These are phyloP conservation scores for Acrobasis suavella DNA, from an alignment of 2,888 invertebrate genomes.

Conservation along the genomic window DNA sequence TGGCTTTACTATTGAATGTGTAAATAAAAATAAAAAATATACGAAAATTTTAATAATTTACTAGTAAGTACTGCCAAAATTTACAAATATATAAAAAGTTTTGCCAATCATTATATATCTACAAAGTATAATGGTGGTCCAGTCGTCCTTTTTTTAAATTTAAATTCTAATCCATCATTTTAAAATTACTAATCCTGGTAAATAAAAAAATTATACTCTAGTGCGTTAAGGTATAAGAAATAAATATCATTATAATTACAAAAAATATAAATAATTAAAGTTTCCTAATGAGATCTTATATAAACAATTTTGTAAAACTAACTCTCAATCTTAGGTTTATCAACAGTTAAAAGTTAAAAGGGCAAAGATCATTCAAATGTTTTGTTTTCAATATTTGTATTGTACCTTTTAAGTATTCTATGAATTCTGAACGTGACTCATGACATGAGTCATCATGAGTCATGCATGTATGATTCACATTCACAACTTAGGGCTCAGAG, in stretches of 20 bases:
- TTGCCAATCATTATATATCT: neutral
- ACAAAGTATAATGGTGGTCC: neutral
- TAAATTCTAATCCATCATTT: neutral
- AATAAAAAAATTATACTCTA: neutral
- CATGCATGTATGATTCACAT: too few species aligned
- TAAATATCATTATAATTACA: too few species aligned
- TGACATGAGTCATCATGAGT: too few species aligned
- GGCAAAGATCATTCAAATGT: too few species aligned
- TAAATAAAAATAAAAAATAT: neutral
- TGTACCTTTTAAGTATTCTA: too few species aligned
- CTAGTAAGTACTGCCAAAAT: conserved; percentile 1
- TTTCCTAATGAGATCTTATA: neutral
- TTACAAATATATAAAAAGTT: neutral
- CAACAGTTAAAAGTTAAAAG: neutral
- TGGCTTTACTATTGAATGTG: neutral
- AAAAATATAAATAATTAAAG: neutral
- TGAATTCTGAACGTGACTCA: too few species aligned
- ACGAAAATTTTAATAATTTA: neutral
- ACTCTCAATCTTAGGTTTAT: neutral
- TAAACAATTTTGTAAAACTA: neutral
- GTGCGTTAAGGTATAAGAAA: neutral
- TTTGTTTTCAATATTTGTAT: too few species aligned
- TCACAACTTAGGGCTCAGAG: too few species aligned
- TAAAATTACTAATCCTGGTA: neutral
- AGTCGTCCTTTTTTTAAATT: neutral